Percentiles rank a stretch among this genome's conserved stretches.
Conservation (phyloP, 2,797 vertebrate species). For the Hafferia zeledoni region DNA sequence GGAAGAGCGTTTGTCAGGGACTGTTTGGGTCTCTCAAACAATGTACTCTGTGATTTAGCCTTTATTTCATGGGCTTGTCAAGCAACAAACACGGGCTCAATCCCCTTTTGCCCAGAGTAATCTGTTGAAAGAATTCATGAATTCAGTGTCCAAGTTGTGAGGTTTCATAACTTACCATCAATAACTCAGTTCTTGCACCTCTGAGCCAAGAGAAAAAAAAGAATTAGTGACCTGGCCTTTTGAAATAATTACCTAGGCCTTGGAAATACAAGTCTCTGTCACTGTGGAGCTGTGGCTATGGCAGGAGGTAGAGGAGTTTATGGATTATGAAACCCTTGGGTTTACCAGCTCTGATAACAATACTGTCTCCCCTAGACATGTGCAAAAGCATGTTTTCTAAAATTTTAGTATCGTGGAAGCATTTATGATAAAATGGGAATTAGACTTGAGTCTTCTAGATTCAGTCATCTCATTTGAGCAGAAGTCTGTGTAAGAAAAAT, state of each 20-base stretch:
- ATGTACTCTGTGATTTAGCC: rapidly evolving
- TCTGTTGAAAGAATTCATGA: rapidly evolving
- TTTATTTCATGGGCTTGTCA: neutral
- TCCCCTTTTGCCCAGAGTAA: neutral
- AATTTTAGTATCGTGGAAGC: neutral
- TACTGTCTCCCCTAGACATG: neutral
- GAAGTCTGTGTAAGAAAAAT: neutral
- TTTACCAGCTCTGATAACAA: neutral
- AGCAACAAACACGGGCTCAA: neutral
- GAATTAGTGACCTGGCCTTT: neutral
- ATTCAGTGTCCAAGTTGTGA: neutral
- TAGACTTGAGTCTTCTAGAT: neutral
- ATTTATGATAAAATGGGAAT: neutral
- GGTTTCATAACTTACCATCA: neutral
- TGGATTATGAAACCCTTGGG: neutral
- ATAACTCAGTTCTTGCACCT: neutral
- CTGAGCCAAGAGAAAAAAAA: neutral
- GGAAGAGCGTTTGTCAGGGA: neutral
- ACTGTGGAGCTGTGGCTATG: neutral
- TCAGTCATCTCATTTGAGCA: neutral
- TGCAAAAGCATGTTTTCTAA: neutral
- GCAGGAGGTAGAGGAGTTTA: neutral
- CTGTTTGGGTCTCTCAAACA: neutral
- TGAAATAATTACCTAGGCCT: neutral
- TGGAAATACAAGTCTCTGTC: neutral